phyloP scores from a whole-genome alignment of 2,888 invertebrate genomes.

The Heliconius aoede region DNA sequence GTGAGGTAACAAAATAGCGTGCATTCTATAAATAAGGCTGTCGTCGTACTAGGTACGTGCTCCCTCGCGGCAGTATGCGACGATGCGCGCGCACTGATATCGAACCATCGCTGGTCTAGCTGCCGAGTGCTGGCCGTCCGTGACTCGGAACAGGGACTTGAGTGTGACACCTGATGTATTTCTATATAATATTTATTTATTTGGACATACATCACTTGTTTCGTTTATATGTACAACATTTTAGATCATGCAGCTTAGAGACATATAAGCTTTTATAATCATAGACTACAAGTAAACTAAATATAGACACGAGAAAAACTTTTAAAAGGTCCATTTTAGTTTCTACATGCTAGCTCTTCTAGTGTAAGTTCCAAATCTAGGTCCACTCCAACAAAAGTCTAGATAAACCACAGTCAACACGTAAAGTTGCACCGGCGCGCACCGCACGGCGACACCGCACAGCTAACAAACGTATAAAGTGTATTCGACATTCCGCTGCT shows the following conservation, averaged over 20 bases:
- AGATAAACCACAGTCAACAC: constrained; percentile 36
- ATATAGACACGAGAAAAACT: background rate
- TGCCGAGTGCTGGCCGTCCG: constrained; percentile 46
- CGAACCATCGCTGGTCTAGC: constrained; percentile 59
- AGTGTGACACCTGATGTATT: constrained; percentile 17
- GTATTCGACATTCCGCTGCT: background rate
- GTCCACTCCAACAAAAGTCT: constrained; percentile 21
- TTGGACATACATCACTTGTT: no score
- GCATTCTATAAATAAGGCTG: constrained; percentile 48
- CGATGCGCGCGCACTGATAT: constrained; percentile 74
- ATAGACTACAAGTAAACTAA: background rate
- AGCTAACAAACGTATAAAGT: constrained; percentile 8
- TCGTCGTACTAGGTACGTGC: constrained; percentile 49
- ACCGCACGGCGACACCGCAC: constrained; percentile 17
- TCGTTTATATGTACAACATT: no score
- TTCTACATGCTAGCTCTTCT: background rate
- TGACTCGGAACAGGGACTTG: constrained; percentile 37
- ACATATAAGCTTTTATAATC: no score
- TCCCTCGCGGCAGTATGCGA: constrained; percentile 50
- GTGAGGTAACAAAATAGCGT: constrained; percentile 36
- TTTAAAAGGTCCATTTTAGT: background rate
- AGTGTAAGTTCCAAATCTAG: background rate
- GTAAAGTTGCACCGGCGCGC: constrained; percentile 33
- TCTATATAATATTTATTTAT: background rate
- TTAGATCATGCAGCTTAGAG: no score